phyloP scores from a whole-genome alignment of 2,888 invertebrate genomes.

The Drosophila atripex region DNA sequence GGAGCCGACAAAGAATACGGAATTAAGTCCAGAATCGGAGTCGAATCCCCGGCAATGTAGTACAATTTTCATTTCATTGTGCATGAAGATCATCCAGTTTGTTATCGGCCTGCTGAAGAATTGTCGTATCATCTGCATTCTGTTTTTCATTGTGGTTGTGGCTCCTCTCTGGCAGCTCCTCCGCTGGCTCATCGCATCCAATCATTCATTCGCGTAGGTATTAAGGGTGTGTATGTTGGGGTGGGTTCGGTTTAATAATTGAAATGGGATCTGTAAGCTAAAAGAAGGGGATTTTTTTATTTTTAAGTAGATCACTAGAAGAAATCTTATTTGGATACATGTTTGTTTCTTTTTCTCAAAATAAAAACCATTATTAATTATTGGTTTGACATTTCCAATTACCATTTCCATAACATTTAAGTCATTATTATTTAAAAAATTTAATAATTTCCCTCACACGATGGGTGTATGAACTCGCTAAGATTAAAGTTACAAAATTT shows the following conservation, averaged over 20 bases:
- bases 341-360: not conserved
- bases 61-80: constrained; percentile 63
- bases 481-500: not conserved
- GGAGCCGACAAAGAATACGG: constrained; percentile 12
- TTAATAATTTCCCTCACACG: not conserved
- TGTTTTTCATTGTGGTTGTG: constrained; percentile 71
- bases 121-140: constrained; percentile 74
- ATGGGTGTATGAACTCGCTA: not conserved
- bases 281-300: not conserved
- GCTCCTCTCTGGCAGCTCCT: constrained; percentile 72
- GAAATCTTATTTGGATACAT: not conserved
- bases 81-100: constrained; percentile 52
- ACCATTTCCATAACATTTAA: not conserved
- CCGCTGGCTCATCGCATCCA: constrained; percentile 56
- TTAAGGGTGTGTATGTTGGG: constrained; percentile 12
- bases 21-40: constrained; percentile 8
- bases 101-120: constrained; percentile 69
- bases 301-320: not conserved
- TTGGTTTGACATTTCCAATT: not conserved
- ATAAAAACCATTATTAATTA: not conserved
- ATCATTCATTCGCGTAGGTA: constrained; percentile 32
- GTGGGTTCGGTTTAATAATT: not conserved
- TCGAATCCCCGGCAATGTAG: constrained; percentile 40
- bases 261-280: not conserved
- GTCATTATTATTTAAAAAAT: not conserved